These are phyloP conservation scores for Colinus virginianus DNA, from an alignment of 2,113 vertebrate species.

Conservation along the genomic window DNA sequence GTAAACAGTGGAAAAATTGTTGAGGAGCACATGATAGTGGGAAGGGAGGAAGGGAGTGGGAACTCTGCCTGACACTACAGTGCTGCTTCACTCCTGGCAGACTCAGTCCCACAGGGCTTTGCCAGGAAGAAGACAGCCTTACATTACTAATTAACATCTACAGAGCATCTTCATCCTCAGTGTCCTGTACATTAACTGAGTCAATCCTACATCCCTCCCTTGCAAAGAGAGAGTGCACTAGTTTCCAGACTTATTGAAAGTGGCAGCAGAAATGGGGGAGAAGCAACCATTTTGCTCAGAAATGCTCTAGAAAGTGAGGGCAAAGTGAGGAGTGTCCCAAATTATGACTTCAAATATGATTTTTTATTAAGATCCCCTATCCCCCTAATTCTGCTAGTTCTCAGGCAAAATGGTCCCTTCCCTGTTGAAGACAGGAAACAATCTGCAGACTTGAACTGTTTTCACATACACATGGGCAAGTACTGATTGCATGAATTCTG, in stretches of 20 bases:
- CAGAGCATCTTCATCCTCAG: neutral
- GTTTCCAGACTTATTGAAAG: neutral
- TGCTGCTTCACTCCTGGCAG: neutral
- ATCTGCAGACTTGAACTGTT: neutral
- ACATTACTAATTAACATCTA: neutral
- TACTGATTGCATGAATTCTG: neutral
- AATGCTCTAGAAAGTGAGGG: neutral
- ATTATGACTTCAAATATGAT: neutral
- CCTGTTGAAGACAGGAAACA: neutral
- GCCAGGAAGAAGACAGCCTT: neutral
- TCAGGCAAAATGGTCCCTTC: neutral
- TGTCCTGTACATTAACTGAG: neutral
- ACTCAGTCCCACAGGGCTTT: neutral
- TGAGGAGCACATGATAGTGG: neutral
- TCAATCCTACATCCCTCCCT: neutral
- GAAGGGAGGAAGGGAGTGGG: neutral
- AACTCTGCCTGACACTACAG: neutral
- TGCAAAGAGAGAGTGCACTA: neutral
- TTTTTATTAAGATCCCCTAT: neutral
- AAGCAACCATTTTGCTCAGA: neutral
- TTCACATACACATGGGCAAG: neutral
- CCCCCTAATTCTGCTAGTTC: neutral
- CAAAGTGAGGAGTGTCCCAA: neutral
- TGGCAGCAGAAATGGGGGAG: fast-evolving
- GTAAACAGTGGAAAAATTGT: conserved; percentile 57